phyloP scores from a whole-genome alignment of 2,888 invertebrate species.

The Drosophila gaucha region DNA sequence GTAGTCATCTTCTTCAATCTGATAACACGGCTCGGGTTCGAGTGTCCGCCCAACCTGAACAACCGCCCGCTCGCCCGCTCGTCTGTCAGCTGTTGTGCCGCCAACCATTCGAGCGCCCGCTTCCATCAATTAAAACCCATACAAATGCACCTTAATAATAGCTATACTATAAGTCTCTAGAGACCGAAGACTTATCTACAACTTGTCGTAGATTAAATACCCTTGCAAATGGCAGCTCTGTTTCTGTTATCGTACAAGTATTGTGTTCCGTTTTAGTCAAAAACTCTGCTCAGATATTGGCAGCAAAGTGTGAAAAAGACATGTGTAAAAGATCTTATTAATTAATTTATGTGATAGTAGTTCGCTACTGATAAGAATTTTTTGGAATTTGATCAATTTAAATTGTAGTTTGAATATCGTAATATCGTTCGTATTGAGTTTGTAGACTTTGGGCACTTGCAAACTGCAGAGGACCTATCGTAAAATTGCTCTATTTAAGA shows the following conservation, averaged over 20 bases:
- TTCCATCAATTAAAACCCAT: slow-evolving; percentile 49
- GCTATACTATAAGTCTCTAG: slow-evolving; percentile 21
- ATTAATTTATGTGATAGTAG: background rate
- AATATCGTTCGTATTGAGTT: background rate
- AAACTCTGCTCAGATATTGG: slow-evolving; percentile 2
- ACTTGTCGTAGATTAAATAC: background rate
- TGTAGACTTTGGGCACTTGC: no score
- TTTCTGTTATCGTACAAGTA: background rate
- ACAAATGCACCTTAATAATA: slow-evolving; percentile 28
- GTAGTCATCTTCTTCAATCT: slow-evolving; percentile 10
- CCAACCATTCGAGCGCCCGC: background rate
- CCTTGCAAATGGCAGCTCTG: background rate
- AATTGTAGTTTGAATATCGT: background rate
- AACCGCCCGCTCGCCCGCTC: background rate
- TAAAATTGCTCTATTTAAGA: no score
- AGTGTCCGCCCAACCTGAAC: slow-evolving; percentile 24
- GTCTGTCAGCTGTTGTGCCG: slow-evolving; percentile 13
- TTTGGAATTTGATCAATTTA: background rate
- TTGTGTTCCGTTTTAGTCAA: background rate
- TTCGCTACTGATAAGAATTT: background rate
- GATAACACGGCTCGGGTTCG: slow-evolving; percentile 37
- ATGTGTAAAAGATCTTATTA: background rate
- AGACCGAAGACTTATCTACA: background rate
- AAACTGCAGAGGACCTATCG: no score
- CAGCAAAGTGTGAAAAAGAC: background rate